phyloP scores from a whole-genome alignment of 2,797 vertebrate genomes.

The Sebastes taczanowskii region DNA sequence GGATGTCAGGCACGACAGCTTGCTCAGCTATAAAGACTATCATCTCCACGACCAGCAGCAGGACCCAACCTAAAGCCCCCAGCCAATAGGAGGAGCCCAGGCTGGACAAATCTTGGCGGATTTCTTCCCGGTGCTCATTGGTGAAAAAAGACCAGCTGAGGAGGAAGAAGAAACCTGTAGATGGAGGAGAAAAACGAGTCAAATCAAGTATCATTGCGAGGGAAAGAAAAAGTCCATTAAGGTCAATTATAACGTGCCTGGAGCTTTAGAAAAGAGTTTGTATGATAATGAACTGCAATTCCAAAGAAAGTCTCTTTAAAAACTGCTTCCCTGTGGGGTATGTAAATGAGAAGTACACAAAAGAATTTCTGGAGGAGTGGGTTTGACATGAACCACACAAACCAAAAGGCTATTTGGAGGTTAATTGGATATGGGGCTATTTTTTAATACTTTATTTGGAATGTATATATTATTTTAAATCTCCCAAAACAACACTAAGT shows the following conservation, averaged over 20 bases:
- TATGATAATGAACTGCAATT: constrained; percentile 66
- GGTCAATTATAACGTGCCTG: constrained; percentile 49
- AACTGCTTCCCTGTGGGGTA: constrained; percentile 40
- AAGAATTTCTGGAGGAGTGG: constrained; percentile 32
- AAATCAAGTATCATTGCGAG: constrained; percentile 27
- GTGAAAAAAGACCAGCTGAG: constrained; percentile 85
- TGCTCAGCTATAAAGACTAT: constrained; percentile 73
- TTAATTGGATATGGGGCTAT: constrained; percentile 12
- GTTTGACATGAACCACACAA: constrained; percentile 45
- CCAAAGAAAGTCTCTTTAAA: constrained; percentile 44
- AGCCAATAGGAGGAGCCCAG: constrained; percentile 80
- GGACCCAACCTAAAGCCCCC: constrained; percentile 76
- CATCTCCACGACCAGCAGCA: constrained; percentile 60
- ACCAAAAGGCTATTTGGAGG: constrained; percentile 46
- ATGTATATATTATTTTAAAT: neutral
- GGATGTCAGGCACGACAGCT: constrained; percentile 71
- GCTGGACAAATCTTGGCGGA: constrained; percentile 64
- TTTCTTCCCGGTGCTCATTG: constrained; percentile 75
- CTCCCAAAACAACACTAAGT: neutral
- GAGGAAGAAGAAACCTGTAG: constrained; percentile 84
- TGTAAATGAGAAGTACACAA: constrained; percentile 54
- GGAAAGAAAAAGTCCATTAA: constrained; percentile 37
- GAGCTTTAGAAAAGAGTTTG: constrained; percentile 51
- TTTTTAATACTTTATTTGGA: neutral
- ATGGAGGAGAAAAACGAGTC: constrained; percentile 13